Conservation (phyloP, 2,888 invertebrate species). For the Rhamnusium bicolor region DNA sequence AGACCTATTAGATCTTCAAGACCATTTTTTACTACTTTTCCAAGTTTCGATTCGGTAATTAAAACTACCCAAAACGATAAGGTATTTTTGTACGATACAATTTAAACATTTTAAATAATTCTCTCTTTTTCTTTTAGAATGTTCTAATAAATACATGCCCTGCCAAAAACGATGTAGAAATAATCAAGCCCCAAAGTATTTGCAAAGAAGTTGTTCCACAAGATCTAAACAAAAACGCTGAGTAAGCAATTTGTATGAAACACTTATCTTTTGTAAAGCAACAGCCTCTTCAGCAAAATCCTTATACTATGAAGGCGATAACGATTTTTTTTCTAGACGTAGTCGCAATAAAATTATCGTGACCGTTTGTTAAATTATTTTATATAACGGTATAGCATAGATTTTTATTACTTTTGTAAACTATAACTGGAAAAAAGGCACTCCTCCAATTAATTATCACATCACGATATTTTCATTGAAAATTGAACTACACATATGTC, state of each 20-base stretch:
- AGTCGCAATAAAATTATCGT: too few species aligned
- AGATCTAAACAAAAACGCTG: slow-evolving; percentile 12
- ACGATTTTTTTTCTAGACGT: neutral
- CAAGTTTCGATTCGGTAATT: slow-evolving; percentile 30
- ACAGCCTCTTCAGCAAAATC: neutral
- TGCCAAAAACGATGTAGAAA: slow-evolving; percentile 22
- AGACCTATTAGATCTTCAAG: slow-evolving; percentile 31
- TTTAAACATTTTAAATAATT: neutral
- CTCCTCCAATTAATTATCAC: too few species aligned
- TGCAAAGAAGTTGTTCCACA: slow-evolving; percentile 17
- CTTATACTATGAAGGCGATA: neutral
- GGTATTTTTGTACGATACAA: slow-evolving; percentile 7
- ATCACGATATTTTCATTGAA: too few species aligned
- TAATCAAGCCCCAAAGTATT: neutral
- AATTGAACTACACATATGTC: too few species aligned
- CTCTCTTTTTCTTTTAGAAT: slow-evolving; percentile 12
- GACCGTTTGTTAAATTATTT: too few species aligned
- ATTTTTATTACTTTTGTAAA: too few species aligned
- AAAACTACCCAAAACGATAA: slow-evolving; percentile 23
- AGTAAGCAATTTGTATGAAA: neutral
- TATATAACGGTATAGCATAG: too few species aligned
- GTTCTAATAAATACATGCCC: slow-evolving; percentile 25
- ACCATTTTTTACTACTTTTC: slow-evolving; percentile 29
- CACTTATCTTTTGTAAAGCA: neutral
- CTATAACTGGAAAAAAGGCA: too few species aligned